Base-by-base conservation (phyloP, 2,888 invertebrate genomes). In the Minunthozetes semirufus region DNA sequence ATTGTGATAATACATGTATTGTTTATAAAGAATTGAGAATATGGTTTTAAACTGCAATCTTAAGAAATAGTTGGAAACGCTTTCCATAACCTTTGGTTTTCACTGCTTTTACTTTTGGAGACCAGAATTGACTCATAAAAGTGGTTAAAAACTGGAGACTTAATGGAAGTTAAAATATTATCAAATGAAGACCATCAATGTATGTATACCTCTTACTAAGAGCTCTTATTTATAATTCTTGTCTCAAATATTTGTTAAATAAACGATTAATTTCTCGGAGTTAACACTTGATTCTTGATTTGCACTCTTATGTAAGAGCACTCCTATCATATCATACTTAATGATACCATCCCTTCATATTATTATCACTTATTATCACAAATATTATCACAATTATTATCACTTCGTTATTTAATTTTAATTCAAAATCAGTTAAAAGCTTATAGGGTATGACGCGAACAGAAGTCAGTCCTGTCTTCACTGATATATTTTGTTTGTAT, bases 121-220 rank as follows among this genome's bases (percentile, higher is more conserved):
- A 25, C 15, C 8, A 61, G 27, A 70, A 46, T 22, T 42, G 25
- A 27, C 15, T 25, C 1, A 46, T 38, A 27, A 46, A 48, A 46
- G 13, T 33, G 42, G 42, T 42, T 42, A 25, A 22, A 61, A 61
- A 61, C 27, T 9, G 70, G 22, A 25, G 19, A 38, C 38, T 48
- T 48, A 70, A 70, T 70, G 70, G 70, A 70, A 70, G 70, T 70
- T 25, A 42, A 48, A 70, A 46, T 46, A 46, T 25, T 70, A 27
- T 70, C 70, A 46, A 25, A 46, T 9, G 70, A 70, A 25, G 70
- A 46, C 11, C 48, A 70, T 8, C 70, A 70, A 70, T 70, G 70
- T 66, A 38, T 33, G 33, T n/a, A 68, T 59, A 5, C 25, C 27
- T 59, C 27, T 13, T n/a, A 11, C 56, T 1, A 8, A n/a, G 2